phyloP scores from a whole-genome alignment of 2,888 invertebrate species.

The Colostygia pectinataria region DNA sequence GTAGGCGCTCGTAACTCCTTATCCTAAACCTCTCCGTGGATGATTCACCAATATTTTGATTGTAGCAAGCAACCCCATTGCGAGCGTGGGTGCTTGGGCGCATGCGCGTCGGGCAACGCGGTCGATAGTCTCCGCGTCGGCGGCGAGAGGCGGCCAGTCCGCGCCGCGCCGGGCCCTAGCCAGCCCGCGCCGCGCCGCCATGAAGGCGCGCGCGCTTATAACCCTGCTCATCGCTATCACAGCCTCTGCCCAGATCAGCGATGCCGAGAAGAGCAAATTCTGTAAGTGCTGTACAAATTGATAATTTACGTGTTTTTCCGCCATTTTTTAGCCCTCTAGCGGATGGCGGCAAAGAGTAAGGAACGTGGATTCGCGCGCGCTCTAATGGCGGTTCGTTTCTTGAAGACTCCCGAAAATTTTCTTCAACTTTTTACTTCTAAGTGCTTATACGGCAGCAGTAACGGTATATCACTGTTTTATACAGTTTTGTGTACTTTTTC shows the following conservation, averaged over 20 bases:
- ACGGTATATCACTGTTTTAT: conserved; percentile 34
- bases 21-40: conserved; percentile 18
- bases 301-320: not conserved
- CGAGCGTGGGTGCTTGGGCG: conserved; percentile 15
- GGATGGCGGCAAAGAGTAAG: conserved; percentile 27
- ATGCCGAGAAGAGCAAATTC: conserved; percentile 81
- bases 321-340: conserved; percentile 3
- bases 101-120: conserved; percentile 37
- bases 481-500: conserved; percentile 14
- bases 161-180: conserved; percentile 56
- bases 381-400: conserved; percentile 35
- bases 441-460: conserved; percentile 2
- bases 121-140: conserved; percentile 43
- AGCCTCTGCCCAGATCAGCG: conserved; percentile 52
- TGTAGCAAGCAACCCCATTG: conserved; percentile 33
- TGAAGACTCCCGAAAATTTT: conserved; percentile 17
- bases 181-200: conserved; percentile 74
- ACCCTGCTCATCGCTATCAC: conserved; percentile 61
- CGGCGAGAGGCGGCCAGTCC: conserved; percentile 45
- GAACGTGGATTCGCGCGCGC: conserved; percentile 29
- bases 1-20: conserved; percentile 26
- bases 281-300: conserved; percentile 63
- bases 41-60: conserved; percentile 32
- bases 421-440: conserved; percentile 17
- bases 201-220: conserved; percentile 71